phyloP scores from a whole-genome alignment of 1,140 invertebrate species.

The Papilio helenus region DNA sequence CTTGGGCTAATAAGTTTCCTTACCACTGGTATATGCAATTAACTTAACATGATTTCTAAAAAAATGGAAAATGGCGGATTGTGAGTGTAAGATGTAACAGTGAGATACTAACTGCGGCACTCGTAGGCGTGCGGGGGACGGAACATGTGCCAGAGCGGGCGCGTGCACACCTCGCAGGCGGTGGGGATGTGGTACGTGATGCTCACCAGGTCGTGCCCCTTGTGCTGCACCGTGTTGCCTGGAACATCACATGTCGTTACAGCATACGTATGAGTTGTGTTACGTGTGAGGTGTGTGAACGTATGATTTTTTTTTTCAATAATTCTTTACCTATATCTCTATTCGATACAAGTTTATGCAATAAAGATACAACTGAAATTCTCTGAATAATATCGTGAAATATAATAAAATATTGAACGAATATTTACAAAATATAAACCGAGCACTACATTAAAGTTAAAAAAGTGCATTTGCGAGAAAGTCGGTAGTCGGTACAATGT shows the following conservation, averaged over 20 bases:
- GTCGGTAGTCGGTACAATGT: slow-evolving; percentile 37
- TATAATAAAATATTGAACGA: background rate
- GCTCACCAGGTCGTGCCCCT: slow-evolving; percentile 98
- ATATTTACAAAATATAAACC: slow-evolving; percentile 26
- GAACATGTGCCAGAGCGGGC: slow-evolving; percentile 98
- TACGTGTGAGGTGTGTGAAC: too few relatives aligned
- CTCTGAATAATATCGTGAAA: background rate
- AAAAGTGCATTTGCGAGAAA: slow-evolving; percentile 38
- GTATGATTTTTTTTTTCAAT: too few relatives aligned
- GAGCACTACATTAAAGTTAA: background rate
- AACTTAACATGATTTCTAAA: too few relatives aligned
- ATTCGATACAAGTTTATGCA: too few relatives aligned
- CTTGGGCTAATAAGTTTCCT: too few relatives aligned
- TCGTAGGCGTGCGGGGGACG: slow-evolving; percentile 97
- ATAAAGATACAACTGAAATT: too few relatives aligned
- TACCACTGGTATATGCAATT: background rate
- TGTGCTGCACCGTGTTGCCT: slow-evolving; percentile 91
- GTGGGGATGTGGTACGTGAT: slow-evolving; percentile 99
- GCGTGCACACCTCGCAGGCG: slow-evolving; percentile 98
- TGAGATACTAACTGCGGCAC: slow-evolving; percentile 87
- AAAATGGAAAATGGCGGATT: too few relatives aligned
- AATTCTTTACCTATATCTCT: too few relatives aligned
- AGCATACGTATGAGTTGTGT: background rate
- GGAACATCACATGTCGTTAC: slow-evolving; percentile 73
- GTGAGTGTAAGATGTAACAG: slow-evolving; percentile 1